Evolutionary conservation across 2,797 vertebrate genomes (phyloP), one percentile per base, ranked within the genome.

Genomic region (Diplodus sargus): DNA sequence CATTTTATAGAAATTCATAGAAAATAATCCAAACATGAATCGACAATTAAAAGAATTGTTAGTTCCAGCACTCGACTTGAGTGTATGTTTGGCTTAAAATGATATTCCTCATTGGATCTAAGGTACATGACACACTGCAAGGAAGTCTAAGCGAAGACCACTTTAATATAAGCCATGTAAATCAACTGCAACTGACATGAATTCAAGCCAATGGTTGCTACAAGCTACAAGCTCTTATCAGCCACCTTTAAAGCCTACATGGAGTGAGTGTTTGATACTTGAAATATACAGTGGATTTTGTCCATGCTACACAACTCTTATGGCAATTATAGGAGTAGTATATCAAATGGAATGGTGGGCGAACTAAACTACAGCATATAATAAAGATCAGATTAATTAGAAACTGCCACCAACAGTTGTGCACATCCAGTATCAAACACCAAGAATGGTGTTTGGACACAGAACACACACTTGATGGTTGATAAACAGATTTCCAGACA

Each of bases 341-440:
- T 25, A 18, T 0, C 57, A 16, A 74, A 47, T 43, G 0, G 4
- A 74, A 78, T n/a, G 4, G 8, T 15, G 16, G 10, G 4, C 3
- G 17, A 14, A 34, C 2, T 34, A 23, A 30, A 60, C 60, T 1
- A 43, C 18, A 43, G 28, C 1, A 4, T 18, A 60, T 57, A 13
- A 20, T n/a, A 66, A 74, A 0, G 0, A 48, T 12, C 54, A 34
- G 23, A 58, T 28, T n/a, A 52, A 76, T 73, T 42, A 62, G 22
- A 34, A 62, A 53, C 45, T 54, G 59, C 20, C 14, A 34, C 23
- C 20, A 30, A 51, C 28, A 52, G 13, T 2, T 4, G 5, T n/a
- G 7, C 51, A 77, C 28, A 62, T 56, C 12, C 45, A 39, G 22
- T 14, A 20, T 58, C n/a, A 67, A 69, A 52, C 42, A 20, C 30